phyloP scores from a whole-genome alignment of 2,888 invertebrate genomes.

The Stenoptilia bipunctidactyla region DNA sequence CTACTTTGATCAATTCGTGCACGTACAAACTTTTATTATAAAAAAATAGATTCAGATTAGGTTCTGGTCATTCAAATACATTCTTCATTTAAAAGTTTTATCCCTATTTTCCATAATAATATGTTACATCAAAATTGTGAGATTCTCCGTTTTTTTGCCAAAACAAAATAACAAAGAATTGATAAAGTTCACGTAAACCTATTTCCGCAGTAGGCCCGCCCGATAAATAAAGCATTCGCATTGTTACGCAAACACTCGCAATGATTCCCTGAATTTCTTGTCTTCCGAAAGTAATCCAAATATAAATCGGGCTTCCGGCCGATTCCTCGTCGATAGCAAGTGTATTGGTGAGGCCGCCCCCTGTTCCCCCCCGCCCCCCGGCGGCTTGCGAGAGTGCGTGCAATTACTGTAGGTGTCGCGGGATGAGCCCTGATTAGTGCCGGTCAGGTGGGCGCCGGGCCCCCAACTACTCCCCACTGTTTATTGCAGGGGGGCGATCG shows the following conservation, averaged over 20 bases:
- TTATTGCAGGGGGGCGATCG: slow-evolving; percentile 67
- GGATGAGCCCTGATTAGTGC: slow-evolving; percentile 70
- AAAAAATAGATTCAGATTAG: too few relatives aligned
- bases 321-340: background rate
- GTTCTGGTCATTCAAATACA: too few relatives aligned
- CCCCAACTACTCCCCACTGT: slow-evolving; percentile 53
- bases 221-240: background rate
- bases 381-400: slow-evolving; percentile 38
- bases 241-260: background rate
- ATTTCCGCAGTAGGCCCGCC: background rate
- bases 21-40: too few relatives aligned
- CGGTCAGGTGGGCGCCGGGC: slow-evolving; percentile 58
- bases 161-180: too few relatives aligned
- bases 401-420: slow-evolving; percentile 65
- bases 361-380: background rate
- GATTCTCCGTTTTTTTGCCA: too few relatives aligned
- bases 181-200: too few relatives aligned
- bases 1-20: too few relatives aligned
- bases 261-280: background rate
- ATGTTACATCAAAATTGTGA: too few relatives aligned
- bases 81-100: too few relatives aligned
- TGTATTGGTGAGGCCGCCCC: background rate
- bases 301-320: background rate
- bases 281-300: slow-evolving; percentile 1
- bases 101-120: too few relatives aligned